Percentiles rank a stretch among this genome's conserved stretches.
These are phyloP conservation scores for Colaptes auratus DNA, from an alignment of 2,113 vertebrate species.

Conservation along the genomic window DNA sequence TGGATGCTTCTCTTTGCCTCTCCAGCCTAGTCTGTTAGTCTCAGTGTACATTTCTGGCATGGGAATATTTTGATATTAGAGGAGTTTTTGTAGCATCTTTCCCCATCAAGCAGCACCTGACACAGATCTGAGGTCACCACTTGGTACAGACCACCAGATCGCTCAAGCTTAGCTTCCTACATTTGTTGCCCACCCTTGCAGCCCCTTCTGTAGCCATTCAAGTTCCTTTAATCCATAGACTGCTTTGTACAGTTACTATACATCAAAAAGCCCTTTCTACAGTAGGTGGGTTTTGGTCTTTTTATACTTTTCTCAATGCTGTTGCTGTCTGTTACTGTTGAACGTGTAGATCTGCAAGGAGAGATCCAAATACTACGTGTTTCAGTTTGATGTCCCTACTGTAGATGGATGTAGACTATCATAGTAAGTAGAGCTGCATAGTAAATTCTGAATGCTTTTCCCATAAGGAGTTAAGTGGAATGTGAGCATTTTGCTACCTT, in stretches of 20 bases:
- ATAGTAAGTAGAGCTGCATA: conserved; percentile 77
- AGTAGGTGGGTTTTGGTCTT: conserved; percentile 81
- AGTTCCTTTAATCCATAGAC: conserved; percentile 47
- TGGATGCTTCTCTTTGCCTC: conserved; percentile 57
- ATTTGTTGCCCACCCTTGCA: conserved; percentile 49
- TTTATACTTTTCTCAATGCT: conserved; percentile 82
- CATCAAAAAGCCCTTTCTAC: conserved; percentile 78
- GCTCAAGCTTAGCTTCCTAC: conserved; percentile 48
- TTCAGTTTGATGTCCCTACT: conserved; percentile 79
- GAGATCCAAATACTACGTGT: conserved; percentile 73
- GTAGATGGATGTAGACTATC: conserved; percentile 74
- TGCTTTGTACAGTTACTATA: conserved; percentile 72
- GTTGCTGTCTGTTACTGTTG: conserved; percentile 74
- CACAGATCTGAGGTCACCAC: conserved; percentile 12
- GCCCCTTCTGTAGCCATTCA: conserved; percentile 37
- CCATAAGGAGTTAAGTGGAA: conserved; percentile 77
- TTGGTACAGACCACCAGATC: background rate
- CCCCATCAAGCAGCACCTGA: conserved; percentile 11
- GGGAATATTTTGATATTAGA: conserved; percentile 62
- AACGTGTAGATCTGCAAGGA: conserved; percentile 73
- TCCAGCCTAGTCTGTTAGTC: conserved; percentile 53
- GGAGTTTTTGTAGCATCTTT: conserved; percentile 58
- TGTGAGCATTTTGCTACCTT: conserved; percentile 78
- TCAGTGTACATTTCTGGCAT: conserved; percentile 61
- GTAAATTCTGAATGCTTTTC: conserved; percentile 82